A percentile compares a stretch with the other conserved stretches of the same genome.
phyloP scores from a whole-genome alignment of 2,113 vertebrate species.

The Phalacrocorax pelagicus region DNA sequence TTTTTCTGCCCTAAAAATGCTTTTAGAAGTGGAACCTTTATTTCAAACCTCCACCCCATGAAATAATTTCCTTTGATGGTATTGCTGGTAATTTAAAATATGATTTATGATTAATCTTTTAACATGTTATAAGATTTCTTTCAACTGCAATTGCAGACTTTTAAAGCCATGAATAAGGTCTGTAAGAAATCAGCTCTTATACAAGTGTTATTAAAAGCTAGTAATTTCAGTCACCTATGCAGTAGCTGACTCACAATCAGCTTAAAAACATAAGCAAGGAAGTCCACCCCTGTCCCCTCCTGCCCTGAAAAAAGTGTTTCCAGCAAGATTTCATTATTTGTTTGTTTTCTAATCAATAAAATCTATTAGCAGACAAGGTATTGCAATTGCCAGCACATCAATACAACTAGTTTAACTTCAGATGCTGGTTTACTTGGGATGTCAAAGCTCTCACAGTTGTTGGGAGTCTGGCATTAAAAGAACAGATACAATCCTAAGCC shows the following conservation, averaged over 20 bases:
- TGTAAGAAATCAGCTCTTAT: neutral
- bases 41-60: neutral
- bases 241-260: neutral
- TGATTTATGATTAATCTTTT: neutral
- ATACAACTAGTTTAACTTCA: neutral
- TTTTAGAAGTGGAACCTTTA: neutral
- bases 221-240: neutral
- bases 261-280: neutral
- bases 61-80: neutral
- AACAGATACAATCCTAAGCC: conserved; percentile 55
- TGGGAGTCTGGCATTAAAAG: conserved; percentile 9
- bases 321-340: neutral
- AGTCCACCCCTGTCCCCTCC: neutral
- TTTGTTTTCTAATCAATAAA: conserved; percentile 17
- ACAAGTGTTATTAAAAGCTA: neutral
- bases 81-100: neutral
- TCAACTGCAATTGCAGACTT: neutral
- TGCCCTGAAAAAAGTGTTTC: accelerated
- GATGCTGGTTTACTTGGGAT: neutral
- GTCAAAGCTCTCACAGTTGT: conserved; percentile 12
- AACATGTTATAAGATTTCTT: neutral
- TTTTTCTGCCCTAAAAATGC: neutral
- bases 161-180: neutral
- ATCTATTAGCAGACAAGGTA: neutral
- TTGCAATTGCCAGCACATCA: neutral